phyloP scores from a whole-genome alignment of 2,888 invertebrate genomes.

The Parnassius smintheus region DNA sequence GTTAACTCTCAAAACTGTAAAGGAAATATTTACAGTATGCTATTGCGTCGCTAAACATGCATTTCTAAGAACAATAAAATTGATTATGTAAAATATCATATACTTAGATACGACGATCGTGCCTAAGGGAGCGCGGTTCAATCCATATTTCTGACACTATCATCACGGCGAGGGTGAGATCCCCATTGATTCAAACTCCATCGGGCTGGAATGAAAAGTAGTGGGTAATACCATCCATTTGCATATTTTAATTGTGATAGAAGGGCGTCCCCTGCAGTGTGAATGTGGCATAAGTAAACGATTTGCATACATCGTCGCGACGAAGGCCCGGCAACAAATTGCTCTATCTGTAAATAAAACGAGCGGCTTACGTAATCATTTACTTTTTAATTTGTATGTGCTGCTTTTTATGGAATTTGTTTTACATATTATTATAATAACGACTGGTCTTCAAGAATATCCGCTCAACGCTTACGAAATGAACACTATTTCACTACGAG shows the following conservation, averaged over 20 bases:
- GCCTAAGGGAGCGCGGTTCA: constrained; percentile 29
- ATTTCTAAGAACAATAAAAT: constrained; percentile 32
- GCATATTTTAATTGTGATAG: constrained; percentile 80
- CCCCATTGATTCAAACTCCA: constrained; percentile 58
- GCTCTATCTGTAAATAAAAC: constrained; percentile 59
- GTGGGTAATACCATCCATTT: constrained; percentile 74
- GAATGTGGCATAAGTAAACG: constrained; percentile 65
- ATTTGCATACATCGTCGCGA: constrained; percentile 69
- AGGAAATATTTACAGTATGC: background rate
- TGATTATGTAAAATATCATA: constrained; percentile 26
- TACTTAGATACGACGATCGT: constrained; percentile 26
- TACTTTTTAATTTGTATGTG: constrained; percentile 23
- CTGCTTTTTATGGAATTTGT: constrained; percentile 31
- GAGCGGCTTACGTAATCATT: constrained; percentile 27
- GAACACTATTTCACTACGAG: too few species aligned
- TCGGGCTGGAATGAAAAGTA: constrained; percentile 73
- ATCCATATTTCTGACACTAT: constrained; percentile 53
- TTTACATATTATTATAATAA: constrained; percentile 34
- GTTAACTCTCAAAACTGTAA: too few species aligned
- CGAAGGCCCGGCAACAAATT: constrained; percentile 52
- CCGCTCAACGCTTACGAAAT: too few species aligned
- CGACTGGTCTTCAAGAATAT: too few species aligned
- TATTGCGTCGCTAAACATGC: background rate
- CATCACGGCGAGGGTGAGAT: constrained; percentile 38
- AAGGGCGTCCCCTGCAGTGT: constrained; percentile 54